phyloP scores from a whole-genome alignment of 2,888 invertebrate species.

The Zaprionus obscuricornis region DNA sequence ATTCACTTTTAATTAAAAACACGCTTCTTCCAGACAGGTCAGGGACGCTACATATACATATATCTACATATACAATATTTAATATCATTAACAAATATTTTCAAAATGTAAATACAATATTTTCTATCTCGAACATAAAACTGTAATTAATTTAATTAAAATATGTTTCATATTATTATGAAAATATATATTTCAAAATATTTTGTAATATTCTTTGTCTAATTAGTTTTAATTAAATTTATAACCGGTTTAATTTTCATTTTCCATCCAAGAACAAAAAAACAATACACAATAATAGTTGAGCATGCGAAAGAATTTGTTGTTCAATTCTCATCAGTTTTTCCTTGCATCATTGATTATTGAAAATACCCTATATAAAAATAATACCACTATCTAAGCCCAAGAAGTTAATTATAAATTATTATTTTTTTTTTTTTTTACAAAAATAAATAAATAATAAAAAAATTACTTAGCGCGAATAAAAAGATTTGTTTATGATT shows the following conservation, averaged over 20 bases:
- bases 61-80: background rate
- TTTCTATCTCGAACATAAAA: too few species aligned
- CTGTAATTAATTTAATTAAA: too few species aligned
- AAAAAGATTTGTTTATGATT: too few species aligned
- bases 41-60: slow-evolving; percentile 21
- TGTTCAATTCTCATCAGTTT: slow-evolving; percentile 39
- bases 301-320: slow-evolving; percentile 72
- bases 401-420: too few species aligned
- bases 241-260: slow-evolving; percentile 44
- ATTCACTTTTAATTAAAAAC: slow-evolving; percentile 66
- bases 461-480: too few species aligned
- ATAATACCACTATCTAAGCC: too few species aligned
- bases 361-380: slow-evolving; percentile 15
- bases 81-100: too few species aligned
- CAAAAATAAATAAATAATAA: too few species aligned
- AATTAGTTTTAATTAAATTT: slow-evolving; percentile 12
- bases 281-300: slow-evolving; percentile 29
- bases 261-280: slow-evolving; percentile 25
- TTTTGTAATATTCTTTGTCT: background rate
- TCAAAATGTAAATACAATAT: too few species aligned
- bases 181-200: background rate
- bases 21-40: slow-evolving; percentile 29
- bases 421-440: too few species aligned
- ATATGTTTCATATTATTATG: background rate
- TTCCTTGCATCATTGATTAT: slow-evolving; percentile 29